These are phyloP conservation scores for Drosophila mettleri DNA, from an alignment of 2,888 invertebrate species.

Conservation along the genomic window DNA sequence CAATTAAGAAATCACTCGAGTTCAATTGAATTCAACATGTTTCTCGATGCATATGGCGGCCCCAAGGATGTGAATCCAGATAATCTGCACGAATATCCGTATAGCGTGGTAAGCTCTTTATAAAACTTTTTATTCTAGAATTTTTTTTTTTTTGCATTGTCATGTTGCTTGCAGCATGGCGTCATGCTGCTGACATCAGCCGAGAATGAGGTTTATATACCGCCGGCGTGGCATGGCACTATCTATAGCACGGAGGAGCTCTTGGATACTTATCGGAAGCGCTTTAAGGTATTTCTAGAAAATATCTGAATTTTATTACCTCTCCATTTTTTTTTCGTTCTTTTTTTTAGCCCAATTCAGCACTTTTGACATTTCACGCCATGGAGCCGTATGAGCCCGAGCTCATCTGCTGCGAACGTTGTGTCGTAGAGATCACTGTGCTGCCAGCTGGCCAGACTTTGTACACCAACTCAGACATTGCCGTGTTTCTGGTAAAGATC, in stretches of 20 bases:
- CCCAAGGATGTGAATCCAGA: conserved; percentile 55
- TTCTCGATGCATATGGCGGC: conserved; percentile 46
- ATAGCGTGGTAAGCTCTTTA: conserved; percentile 43
- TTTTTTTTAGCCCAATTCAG: conserved; percentile 38
- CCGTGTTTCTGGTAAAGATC: conserved; percentile 55
- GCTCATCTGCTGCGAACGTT: conserved; percentile 55
- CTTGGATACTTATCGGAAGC: conserved; percentile 39
- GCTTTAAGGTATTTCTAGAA: conserved; percentile 43
- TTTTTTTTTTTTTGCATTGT: neutral
- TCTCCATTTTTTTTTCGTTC: neutral
- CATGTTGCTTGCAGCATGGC: conserved; percentile 42
- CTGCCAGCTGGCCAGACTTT: conserved; percentile 57
- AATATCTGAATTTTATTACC: accelerated
- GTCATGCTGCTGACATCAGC: conserved; percentile 58
- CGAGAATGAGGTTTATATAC: conserved; percentile 50
- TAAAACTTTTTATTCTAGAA: no score
- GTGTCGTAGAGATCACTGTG: conserved; percentile 55
- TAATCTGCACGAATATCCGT: conserved; percentile 44
- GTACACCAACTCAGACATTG: conserved; percentile 42
- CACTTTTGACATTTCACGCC: conserved; percentile 58
- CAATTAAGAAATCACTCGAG: neutral
- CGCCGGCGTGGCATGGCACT: conserved; percentile 61
- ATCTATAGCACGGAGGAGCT: conserved; percentile 57
- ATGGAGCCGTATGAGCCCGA: conserved; percentile 59
- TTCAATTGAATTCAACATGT: conserved; percentile 35